Evolutionary conservation across 2,888 invertebrate genomes (phyloP), one percentile per base, ranked within the genome.

Genomic region (Cantharis rufa): DNA sequence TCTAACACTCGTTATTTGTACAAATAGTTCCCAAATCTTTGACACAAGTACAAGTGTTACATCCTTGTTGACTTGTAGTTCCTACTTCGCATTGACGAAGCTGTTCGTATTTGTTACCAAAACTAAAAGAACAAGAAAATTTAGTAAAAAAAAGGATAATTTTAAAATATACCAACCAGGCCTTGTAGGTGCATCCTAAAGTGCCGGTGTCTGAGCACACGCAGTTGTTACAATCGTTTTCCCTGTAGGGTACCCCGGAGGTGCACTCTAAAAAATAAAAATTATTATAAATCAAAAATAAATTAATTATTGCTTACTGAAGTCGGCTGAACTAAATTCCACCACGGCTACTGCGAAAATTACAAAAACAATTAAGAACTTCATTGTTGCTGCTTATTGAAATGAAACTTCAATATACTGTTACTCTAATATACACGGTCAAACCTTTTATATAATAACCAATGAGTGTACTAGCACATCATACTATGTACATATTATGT

Each of bases 41-140:
- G 0, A 64, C 71, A 24, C 77, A 77, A n/a, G 21, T 24, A 15
- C 77, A 77, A 7, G n/a, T 70, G 21, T 75, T 77, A 27, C 77
- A 74, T 15, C 24, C 71, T 10, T 48, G 62, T 15, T 69, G 9
- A 0, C n/a, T 28, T 2, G 15, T 24, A 0, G 74, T 74, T 27
- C 74, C 74, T 1, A 75, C 74, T 18, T 72, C 7, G 16, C 77
- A 77, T 1, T 76, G 69, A n/a, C 9, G 21, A 18, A 66, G 64
- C 21, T 21, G 1, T 0, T 21, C 21, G 1, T 66, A 1, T 21
- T 66, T 5, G 9, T 1, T 0, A 13, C 64, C 64, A 13, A 13
- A 15, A 66, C 64, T 66, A n/a, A 66, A 72, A 15, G 9, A 9
- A 18, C 4, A 72, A 21, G 0, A 24, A 27, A 16, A 10, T 62